Evolutionary conservation across 2,113 vertebrate species (phyloP).

Genomic region (Apteryx owenii): DNA sequence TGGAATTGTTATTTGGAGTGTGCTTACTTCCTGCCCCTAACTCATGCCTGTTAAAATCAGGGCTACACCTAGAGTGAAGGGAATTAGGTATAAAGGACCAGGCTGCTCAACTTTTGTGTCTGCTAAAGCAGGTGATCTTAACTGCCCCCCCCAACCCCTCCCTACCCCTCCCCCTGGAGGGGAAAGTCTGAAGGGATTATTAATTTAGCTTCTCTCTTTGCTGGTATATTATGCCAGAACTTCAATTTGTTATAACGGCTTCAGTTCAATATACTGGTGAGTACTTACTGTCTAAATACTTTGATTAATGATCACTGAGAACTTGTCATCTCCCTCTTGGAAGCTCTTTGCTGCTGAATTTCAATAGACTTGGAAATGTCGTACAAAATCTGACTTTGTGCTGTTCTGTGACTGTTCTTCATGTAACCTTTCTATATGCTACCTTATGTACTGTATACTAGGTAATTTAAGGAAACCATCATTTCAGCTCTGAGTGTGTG

Average conservation of each 20-base stretch:
- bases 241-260: neutral
- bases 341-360: neutral
- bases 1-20: neutral
- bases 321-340: neutral
- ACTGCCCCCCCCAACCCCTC: neutral
- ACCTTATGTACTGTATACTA: neutral
- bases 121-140: neutral
- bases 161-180: accelerated
- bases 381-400: neutral
- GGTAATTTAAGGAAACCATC: neutral
- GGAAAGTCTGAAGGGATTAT: neutral
- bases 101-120: neutral
- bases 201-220: neutral
- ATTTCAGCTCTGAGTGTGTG: neutral
- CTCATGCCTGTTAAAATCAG: neutral
- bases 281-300: neutral
- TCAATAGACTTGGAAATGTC: neutral
- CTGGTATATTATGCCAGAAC: neutral
- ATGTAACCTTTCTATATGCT: neutral
- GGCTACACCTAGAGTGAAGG: neutral
- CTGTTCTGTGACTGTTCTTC: neutral
- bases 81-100: neutral
- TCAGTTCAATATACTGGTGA: neutral
- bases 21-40: neutral
- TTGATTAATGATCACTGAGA: accelerated